These are phyloP conservation scores for Ptilodon capucinus DNA, from an alignment of 2,888 invertebrate species.

Conservation along the genomic window DNA sequence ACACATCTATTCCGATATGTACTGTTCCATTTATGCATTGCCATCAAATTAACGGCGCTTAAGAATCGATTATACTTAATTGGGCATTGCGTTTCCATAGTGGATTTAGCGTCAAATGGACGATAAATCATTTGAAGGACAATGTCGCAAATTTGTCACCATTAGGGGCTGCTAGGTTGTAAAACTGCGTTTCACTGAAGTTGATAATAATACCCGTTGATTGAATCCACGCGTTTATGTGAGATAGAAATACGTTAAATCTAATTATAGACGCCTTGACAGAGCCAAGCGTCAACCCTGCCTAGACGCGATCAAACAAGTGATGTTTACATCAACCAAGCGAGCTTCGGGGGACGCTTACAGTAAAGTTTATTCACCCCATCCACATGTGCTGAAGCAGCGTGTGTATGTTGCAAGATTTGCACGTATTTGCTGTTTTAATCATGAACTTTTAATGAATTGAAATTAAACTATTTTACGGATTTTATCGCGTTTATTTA, in stretches of 20 bases:
- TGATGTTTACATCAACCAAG: constrained; percentile 61
- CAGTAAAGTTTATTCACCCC: constrained; percentile 68
- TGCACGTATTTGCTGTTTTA: constrained; percentile 14
- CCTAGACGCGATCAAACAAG: constrained; percentile 42
- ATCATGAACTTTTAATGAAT: neutral
- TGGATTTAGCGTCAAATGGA: constrained; percentile 12
- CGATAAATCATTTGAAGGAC: constrained; percentile 18
- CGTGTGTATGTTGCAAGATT: constrained; percentile 25
- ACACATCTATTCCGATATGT: too few species aligned
- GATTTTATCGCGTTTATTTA: too few species aligned
- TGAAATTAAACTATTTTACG: too few species aligned
- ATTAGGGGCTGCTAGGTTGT: constrained; percentile 2
- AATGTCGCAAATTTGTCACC: constrained; percentile 13
- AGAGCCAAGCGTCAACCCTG: constrained; percentile 52
- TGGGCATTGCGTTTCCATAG: constrained; percentile 2
- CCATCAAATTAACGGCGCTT: too few species aligned
- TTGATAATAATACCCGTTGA: neutral
- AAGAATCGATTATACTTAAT: constrained; percentile 9
- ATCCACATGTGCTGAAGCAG: constrained; percentile 37
- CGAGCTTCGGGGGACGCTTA: constrained; percentile 60
- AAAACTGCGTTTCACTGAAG: neutral
- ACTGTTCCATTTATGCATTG: too few species aligned
- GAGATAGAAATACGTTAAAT: constrained; percentile 1
- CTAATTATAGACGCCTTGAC: constrained; percentile 18
- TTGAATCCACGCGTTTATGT: neutral